Evolutionary conservation across 2,888 invertebrate species (phyloP), one percentile per base, ranked within the genome.

Genomic region (Microplitis deprimator): DNA sequence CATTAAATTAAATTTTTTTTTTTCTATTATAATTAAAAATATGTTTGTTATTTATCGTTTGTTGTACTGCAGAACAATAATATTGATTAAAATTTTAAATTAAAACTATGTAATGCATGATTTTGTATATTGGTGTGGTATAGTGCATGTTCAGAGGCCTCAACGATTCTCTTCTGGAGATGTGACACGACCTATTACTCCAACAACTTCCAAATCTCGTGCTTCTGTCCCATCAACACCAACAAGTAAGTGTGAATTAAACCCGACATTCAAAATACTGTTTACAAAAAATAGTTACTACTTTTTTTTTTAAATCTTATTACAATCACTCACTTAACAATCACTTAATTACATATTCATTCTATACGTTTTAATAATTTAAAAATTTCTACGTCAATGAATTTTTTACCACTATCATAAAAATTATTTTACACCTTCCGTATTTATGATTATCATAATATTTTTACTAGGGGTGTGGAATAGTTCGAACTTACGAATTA

Each of bases 91-190:
- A 5, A 61, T 70, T 60, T 61, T 59, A 64, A 62, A 75, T 77
- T 60, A 62, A 74, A 76, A 50, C 10, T 17, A 29, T 29, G 20
- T 17, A 50, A 75, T 79, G 82, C 83, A 84, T 83, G 83, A 84
- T 80, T 82, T 83, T 85, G 79, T 86, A 13, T 50, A 79, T 81
- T 79, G 79, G 79, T 81, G 81, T 87, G 84, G 84, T 83, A 81
- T 89, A 88, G 89, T 88, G 88, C 89, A 89, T 89, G 88, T 80
- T 85, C 86, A 83, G 84, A 87, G 85, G 85, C 84, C 84, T 81
- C 84, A 85, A 79, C 85, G 84, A 81, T 81, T 85, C 79, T 82
- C 87, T 71, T 81, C 85, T 81, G 86, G 83, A 81, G 85, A 84
- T 82, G 81, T 80, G 77, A 78, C 83, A 77, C 82, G 83, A 76